Conservation (phyloP, 1,140 invertebrate species). For the Lepidotrigona ventralis region DNA sequence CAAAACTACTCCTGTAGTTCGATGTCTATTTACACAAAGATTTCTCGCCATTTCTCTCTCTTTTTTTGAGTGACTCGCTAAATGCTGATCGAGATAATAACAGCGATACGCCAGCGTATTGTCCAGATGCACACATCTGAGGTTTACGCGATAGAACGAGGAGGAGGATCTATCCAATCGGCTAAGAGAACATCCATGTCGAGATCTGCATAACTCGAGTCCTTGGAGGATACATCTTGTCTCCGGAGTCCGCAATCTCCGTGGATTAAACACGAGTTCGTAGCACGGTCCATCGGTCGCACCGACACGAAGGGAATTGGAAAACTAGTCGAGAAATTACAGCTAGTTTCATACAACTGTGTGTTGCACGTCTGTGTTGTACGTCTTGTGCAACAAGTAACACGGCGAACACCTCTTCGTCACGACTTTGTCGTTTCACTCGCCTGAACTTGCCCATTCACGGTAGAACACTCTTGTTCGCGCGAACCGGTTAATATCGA, state of each 20-base stretch:
- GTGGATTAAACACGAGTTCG: slow-evolving; percentile 39
- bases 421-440: not conserved
- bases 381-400: slow-evolving; percentile 17
- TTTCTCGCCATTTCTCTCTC: not conserved
- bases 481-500: no score
- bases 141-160: slow-evolving; percentile 23
- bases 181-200: slow-evolving; percentile 62
- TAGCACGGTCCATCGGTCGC: slow-evolving; percentile 5
- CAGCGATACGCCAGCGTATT: not conserved
- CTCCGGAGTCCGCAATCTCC: slow-evolving; percentile 34
- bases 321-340: slow-evolving; percentile 22
- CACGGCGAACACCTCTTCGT: not conserved
- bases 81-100: not conserved
- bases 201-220: slow-evolving; percentile 66
- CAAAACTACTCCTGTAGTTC: not conserved
- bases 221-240: slow-evolving; percentile 42
- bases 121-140: not conserved
- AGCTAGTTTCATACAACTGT: not conserved
- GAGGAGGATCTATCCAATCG: slow-evolving; percentile 49
- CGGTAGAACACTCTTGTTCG: no score
- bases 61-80: not conserved
- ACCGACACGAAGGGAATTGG: slow-evolving; percentile 20
- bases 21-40: not conserved
- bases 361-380: not conserved
- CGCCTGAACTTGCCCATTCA: no score